Evolutionary conservation across 1,140 invertebrate species (phyloP).

Genomic region (Zeugodacus cucurbitae): DNA sequence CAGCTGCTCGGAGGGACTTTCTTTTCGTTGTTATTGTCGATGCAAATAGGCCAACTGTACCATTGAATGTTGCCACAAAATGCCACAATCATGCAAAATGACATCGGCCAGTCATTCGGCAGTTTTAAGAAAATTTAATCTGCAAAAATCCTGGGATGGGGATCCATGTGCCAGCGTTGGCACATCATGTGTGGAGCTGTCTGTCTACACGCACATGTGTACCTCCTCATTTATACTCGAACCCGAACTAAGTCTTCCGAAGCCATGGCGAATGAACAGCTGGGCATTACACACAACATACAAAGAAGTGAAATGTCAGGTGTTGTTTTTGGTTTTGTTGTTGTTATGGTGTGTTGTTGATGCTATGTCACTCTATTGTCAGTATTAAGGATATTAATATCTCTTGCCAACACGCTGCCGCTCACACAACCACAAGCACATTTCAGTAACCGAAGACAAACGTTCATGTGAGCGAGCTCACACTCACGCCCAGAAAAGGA

Average conservation of each 20-base stretch:
- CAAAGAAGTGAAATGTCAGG: not conserved
- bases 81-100: not conserved
- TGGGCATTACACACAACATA: not conserved
- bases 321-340: not conserved
- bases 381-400: constrained; percentile 32
- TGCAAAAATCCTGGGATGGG: not conserved
- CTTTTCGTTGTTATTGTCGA: not conserved
- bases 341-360: not conserved
- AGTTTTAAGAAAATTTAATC: not conserved
- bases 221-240: not conserved
- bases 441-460: not conserved
- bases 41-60: not conserved
- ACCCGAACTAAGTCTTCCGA: not conserved
- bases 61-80: not conserved
- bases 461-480: not conserved
- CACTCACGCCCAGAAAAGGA: not conserved
- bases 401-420: not conserved
- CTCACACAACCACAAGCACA: not conserved
- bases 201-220: not conserved
- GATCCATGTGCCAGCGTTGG: not conserved
- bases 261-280: not conserved
- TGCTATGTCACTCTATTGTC: constrained; percentile 19
- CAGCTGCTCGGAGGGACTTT: not conserved
- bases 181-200: not conserved
- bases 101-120: not conserved